Base-by-base conservation (phyloP, 2,797 vertebrate species). In the Hipposideros larvatus region DNA sequence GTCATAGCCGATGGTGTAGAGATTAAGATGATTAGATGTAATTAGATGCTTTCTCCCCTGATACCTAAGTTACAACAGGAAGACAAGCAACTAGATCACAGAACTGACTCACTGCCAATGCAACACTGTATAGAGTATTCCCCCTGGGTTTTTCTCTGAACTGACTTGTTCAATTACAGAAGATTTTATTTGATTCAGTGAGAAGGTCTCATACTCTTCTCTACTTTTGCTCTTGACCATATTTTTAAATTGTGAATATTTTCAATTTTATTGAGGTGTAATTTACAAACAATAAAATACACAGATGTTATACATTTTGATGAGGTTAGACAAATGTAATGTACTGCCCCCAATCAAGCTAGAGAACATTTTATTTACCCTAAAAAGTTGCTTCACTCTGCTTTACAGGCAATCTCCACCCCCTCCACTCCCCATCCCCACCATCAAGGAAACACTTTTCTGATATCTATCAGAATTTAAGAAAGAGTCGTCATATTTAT, bases 371-470 rank as follows among this genome's bases (percentile, higher is more conserved):
- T 48, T 34, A 7, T 46, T 80, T 37, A 55, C 48, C 53, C 41
- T 80, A 34, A 77, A 86, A 11, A 4, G 14, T 51, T 41, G 24
- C 4, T 16, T 77, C 1, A 11, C 31, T 51, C 16, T 34, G 4
- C 11, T 63, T 48, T 73, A 13, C 4, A 86, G 26, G 13, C 2
- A 48, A 31, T 22, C 19, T 51, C 10, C 14, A 31, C 53, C 37
- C 10, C 16, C 22, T 1, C 18, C 2, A 22, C 26, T 41, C 19
- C 4, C 11, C 2, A 37, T 4, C 0, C 7, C 5, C 55, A 22
- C 3, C 55, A 37, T 2, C 16, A n/a, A 15, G 3, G 11, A 43
- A 78, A 18, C 5, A 34, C 21, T 65, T 95, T 85, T 41, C 11
- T 41, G 4, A 22, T 65, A 79, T 51, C 48, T 65, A 70, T 57